A percentile compares a stretch with the other conserved stretches of the same genome.
phyloP scores from a whole-genome alignment of 2,113 vertebrate genomes.

The Colistium nudipinnis region DNA sequence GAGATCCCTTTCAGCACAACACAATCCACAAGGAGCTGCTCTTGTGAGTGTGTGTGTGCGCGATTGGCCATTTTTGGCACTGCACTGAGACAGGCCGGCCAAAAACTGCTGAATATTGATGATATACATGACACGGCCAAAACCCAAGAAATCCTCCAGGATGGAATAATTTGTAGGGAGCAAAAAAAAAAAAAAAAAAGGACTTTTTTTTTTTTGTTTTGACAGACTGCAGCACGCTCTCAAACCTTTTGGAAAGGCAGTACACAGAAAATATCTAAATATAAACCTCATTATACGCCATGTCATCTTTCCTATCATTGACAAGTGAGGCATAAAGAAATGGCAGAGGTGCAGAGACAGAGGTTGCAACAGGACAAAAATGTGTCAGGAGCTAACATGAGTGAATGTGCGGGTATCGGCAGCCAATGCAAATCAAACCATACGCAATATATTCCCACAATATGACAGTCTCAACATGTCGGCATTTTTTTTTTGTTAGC shows the following conservation, averaged over 20 bases:
- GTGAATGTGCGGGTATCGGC: slow-evolving; percentile 60
- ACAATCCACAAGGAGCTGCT: slow-evolving; percentile 42
- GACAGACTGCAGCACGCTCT: slow-evolving; percentile 60
- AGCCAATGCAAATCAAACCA: slow-evolving; percentile 52
- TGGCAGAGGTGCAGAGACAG: slow-evolving; percentile 53
- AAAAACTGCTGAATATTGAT: slow-evolving; percentile 44
- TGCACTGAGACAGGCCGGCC: background rate
- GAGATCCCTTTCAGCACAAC: slow-evolving; percentile 1
- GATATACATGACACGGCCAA: slow-evolving; percentile 43
- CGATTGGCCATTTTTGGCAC: slow-evolving; percentile 35
- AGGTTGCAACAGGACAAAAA: slow-evolving; percentile 61
- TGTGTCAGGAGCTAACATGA: slow-evolving; percentile 66
- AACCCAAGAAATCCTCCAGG: slow-evolving; percentile 20
- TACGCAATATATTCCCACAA: slow-evolving; percentile 30
- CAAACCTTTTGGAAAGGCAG: slow-evolving; percentile 54
- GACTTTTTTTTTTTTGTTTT: slow-evolving; percentile 70
- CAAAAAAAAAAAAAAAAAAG: slow-evolving; percentile 45
- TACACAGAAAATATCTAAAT: slow-evolving; percentile 67
- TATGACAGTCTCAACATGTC: slow-evolving; percentile 36
- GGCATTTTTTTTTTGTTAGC: background rate
- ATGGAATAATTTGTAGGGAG: slow-evolving; percentile 54
- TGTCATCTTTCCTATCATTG: slow-evolving; percentile 54
- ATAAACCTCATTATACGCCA: slow-evolving; percentile 73
- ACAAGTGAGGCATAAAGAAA: slow-evolving; percentile 62
- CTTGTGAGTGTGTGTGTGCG: too few species aligned